Evolutionary conservation across 2,888 invertebrate species (phyloP).

Genomic region (Ctena decussata): DNA sequence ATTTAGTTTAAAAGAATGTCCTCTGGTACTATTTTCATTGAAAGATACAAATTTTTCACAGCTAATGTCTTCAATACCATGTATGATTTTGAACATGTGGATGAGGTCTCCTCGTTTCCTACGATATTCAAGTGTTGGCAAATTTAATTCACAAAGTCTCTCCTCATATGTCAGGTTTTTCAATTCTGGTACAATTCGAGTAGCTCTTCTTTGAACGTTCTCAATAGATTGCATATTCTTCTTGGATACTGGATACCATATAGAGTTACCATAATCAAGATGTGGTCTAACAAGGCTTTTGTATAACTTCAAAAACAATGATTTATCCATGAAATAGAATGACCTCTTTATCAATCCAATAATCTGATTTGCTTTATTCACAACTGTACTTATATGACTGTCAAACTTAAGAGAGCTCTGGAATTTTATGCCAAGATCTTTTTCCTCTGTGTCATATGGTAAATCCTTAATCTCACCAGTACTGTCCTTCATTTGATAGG

Average conservation of each 20-base stretch:
- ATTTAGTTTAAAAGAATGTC: not conserved
- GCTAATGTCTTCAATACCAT: conserved; percentile 13
- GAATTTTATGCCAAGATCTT: conserved; percentile 21
- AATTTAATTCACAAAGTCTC: conserved; percentile 12
- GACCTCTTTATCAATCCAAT: conserved; percentile 18
- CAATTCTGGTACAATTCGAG: conserved; percentile 15
- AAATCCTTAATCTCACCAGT: not conserved
- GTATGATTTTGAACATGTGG: not conserved
- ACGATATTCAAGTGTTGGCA: conserved; percentile 25
- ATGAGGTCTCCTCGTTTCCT: conserved; percentile 21
- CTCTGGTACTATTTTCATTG: not conserved
- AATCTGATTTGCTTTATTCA: conserved; percentile 27
- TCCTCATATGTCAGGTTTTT: conserved; percentile 18
- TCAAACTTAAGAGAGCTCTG: conserved; percentile 16
- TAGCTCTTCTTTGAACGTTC: conserved; percentile 13
- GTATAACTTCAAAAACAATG: conserved; percentile 26
- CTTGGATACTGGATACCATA: not conserved
- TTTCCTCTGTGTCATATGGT: not conserved
- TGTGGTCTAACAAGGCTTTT: conserved; percentile 38
- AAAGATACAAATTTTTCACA: not conserved
- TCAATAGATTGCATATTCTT: not conserved
- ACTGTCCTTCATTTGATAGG: not conserved
- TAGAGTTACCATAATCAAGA: conserved; percentile 23
- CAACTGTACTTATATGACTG: conserved; percentile 6
- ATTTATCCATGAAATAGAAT: conserved; percentile 14